Conservation (phyloP, 2,113 vertebrate genomes). For the Xenopus borealis region DNA sequence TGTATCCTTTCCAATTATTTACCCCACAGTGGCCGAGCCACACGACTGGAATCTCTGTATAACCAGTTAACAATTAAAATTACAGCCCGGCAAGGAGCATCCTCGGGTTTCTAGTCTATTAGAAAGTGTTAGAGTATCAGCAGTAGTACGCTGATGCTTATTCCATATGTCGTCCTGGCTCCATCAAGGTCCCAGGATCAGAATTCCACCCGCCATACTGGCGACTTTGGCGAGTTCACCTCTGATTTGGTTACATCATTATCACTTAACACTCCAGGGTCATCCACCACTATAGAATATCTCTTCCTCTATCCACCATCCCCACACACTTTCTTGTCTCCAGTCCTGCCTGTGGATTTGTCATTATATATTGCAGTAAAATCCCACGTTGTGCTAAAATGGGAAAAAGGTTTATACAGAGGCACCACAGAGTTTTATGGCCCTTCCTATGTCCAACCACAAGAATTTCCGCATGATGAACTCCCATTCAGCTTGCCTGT, state of each 20-base stretch:
- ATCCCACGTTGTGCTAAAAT: neutral
- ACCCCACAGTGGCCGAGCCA: too few species aligned
- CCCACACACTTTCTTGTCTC: neutral
- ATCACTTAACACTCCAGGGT: neutral
- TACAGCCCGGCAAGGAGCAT: too few species aligned
- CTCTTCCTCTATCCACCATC: neutral
- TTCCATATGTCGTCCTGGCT: neutral
- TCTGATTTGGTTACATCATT: neutral
- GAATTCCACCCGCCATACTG: neutral
- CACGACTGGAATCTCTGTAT: too few species aligned
- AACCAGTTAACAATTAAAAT: too few species aligned
- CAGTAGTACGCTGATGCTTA: too few species aligned
- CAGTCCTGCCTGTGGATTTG: conserved; percentile 5
- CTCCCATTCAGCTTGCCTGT: too few species aligned
- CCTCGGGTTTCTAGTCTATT: too few species aligned
- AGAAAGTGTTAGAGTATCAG: too few species aligned
- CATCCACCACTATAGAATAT: too few species aligned
- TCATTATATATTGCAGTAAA: neutral
- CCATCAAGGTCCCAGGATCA: neutral
- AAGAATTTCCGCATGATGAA: neutral
- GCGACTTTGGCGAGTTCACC: too few species aligned
- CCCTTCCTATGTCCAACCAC: neutral
- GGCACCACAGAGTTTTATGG: conserved; percentile 3
- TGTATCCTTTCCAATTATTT: too few species aligned
- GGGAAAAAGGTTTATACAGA: conserved; percentile 1